phyloP scores from a whole-genome alignment of 1,140 invertebrate genomes.

The Pristionchus pacificus region DNA sequence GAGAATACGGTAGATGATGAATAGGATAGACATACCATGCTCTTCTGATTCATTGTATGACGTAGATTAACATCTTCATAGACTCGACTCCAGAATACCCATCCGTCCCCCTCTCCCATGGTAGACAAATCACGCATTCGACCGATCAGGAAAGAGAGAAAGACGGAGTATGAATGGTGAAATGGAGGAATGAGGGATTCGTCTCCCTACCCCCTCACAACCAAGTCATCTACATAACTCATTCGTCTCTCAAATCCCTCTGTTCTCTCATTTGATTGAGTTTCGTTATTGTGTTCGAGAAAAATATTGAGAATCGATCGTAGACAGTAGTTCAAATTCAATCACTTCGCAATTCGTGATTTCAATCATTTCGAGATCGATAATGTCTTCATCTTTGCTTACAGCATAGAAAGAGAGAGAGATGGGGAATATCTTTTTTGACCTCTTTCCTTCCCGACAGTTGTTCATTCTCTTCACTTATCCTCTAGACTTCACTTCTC shows the following conservation, averaged over 20 bases:
- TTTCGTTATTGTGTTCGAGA: no score
- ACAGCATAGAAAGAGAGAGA: slow-evolving; percentile 15
- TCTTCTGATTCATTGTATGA: not conserved
- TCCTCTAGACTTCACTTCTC: slow-evolving; percentile 2
- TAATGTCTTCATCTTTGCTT: not conserved
- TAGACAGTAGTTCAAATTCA: no score
- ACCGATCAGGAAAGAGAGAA: no score
- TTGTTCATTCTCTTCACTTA: slow-evolving; percentile 12
- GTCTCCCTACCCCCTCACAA: no score
- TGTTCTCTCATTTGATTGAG: no score
- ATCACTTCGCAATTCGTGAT: no score
- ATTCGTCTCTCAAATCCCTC: no score
- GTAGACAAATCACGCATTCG: no score
- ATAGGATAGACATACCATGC: not conserved
- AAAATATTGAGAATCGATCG: no score
- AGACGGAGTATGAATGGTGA: no score
- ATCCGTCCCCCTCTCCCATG: not conserved
- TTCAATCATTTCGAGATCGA: not conserved
- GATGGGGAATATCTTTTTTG: slow-evolving; percentile 8
- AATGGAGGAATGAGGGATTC: no score
- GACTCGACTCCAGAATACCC: not conserved
- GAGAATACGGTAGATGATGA: not conserved
- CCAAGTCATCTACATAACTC: no score
- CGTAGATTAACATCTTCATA: not conserved
- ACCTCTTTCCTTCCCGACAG: slow-evolving; percentile 16